Percentiles rank a stretch among this genome's conserved stretches.
phyloP scores from a whole-genome alignment of 2,113 vertebrate species.

The Ceyx melanurus region DNA sequence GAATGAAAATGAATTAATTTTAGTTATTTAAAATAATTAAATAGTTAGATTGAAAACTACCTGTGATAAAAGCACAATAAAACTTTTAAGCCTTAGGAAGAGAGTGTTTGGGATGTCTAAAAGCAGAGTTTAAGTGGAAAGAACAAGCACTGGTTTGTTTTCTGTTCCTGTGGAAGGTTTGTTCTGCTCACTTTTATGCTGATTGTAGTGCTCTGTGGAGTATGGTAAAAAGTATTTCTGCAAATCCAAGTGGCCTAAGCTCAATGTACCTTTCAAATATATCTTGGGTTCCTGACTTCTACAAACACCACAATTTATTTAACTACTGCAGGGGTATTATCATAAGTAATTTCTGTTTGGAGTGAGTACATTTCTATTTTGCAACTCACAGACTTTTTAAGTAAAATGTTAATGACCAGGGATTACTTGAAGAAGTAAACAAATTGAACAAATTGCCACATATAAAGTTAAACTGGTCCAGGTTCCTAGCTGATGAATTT shows the following conservation, averaged over 20 bases:
- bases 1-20: too few relatives aligned
- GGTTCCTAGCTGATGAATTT: not conserved
- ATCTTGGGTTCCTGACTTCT: not conserved
- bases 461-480: not conserved
- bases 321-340: not conserved
- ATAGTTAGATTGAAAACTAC: not conserved
- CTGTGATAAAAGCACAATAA: not conserved
- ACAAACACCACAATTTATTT: not conserved
- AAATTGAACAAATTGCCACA: not conserved
- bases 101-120: not conserved
- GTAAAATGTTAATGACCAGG: not conserved
- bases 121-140: not conserved
- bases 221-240: not conserved
- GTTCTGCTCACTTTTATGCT: not conserved
- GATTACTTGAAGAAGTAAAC: not conserved
- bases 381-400: not conserved
- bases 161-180: not conserved
- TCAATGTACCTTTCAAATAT: not conserved
- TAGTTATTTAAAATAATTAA: too few relatives aligned
- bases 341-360: not conserved
- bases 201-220: not conserved
- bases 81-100: not conserved
- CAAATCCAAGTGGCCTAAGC: not conserved
- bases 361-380: not conserved
- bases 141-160: not conserved